Evolutionary conservation across 2,888 invertebrate genomes (phyloP).

Genomic region (Patella ulyssiponensis): DNA sequence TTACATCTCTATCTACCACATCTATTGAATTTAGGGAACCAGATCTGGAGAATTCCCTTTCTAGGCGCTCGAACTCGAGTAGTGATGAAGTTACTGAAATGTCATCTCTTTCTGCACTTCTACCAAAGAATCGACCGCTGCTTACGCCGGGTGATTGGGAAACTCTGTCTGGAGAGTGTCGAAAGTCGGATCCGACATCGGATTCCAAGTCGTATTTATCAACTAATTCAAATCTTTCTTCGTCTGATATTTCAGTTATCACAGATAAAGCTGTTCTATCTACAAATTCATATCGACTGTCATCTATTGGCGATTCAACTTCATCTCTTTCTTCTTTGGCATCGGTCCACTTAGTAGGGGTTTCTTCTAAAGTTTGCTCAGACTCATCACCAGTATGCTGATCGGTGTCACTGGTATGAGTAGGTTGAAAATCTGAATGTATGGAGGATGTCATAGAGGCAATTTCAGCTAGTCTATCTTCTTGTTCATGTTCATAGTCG

Average conservation of each 20-base stretch:
- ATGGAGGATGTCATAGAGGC: constrained; percentile 73
- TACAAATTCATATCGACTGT: constrained; percentile 67
- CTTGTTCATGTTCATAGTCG: constrained; percentile 73
- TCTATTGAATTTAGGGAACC: constrained; percentile 55
- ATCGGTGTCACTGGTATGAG: constrained; percentile 31
- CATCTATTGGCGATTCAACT: constrained; percentile 60
- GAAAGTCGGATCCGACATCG: constrained; percentile 60
- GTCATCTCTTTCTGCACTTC: constrained; percentile 90
- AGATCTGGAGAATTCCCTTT: constrained; percentile 79
- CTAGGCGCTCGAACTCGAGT: constrained; percentile 94
- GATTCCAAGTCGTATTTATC: constrained; percentile 80
- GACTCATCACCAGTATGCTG: constrained; percentile 30
- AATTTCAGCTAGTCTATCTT: constrained; percentile 77
- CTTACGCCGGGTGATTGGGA: constrained; percentile 78
- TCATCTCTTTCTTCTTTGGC: constrained; percentile 32
- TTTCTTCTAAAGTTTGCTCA: constrained; percentile 24
- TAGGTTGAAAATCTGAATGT: constrained; percentile 75
- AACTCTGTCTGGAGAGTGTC: constrained; percentile 84
- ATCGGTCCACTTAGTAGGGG: constrained; percentile 14
- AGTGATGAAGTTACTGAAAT: constrained; percentile 88
- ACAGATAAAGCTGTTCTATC: constrained; percentile 63
- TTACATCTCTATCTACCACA: constrained; percentile 48
- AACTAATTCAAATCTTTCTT: constrained; percentile 75
- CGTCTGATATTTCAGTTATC: constrained; percentile 66
- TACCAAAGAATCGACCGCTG: constrained; percentile 83